Percentiles rank a stretch among this genome's conserved stretches.
Conservation (phyloP, 2,888 invertebrate species). For the Craniophora ligustri region DNA sequence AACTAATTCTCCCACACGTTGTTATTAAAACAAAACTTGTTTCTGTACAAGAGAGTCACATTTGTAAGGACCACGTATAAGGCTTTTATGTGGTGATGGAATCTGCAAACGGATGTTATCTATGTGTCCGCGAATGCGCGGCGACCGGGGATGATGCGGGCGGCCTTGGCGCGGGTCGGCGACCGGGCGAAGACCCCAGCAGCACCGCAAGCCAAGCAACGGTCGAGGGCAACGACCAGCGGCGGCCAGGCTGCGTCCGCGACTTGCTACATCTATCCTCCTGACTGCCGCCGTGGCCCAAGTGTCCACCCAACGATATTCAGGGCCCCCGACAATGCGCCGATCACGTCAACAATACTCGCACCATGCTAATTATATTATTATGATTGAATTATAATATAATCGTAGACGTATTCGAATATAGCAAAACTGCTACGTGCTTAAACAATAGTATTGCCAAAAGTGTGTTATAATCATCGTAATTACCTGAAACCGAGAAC, state of each 20-base stretch:
- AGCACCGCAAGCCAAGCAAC: slow-evolving; percentile 86
- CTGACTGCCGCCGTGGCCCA: slow-evolving; percentile 64
- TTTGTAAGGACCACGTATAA: slow-evolving; percentile 47
- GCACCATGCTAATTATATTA: slow-evolving; percentile 49
- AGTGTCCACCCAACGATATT: slow-evolving; percentile 49
- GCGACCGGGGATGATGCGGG: slow-evolving; percentile 87
- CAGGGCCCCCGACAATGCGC: slow-evolving; percentile 52
- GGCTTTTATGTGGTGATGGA: slow-evolving; percentile 60
- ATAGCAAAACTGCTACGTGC: slow-evolving; percentile 4
- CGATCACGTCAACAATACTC: slow-evolving; percentile 42
- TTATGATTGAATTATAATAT: slow-evolving; percentile 43
- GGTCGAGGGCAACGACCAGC: slow-evolving; percentile 87
- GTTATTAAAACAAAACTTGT: slow-evolving; percentile 48
- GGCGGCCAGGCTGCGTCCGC: slow-evolving; percentile 73
- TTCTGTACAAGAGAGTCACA: slow-evolving; percentile 34
- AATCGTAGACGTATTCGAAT: slow-evolving; percentile 7
- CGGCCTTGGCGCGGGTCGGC: slow-evolving; percentile 87
- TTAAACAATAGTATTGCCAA: slow-evolving; percentile 11
- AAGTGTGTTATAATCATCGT: slow-evolving; percentile 8
- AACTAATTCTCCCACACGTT: slow-evolving; percentile 32
- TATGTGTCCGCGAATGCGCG: slow-evolving; percentile 74
- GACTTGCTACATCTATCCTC: slow-evolving; percentile 70
- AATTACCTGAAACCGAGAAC: slow-evolving; percentile 29
- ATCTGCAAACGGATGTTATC: slow-evolving; percentile 79
- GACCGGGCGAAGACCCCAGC: slow-evolving; percentile 88